Percentiles rank a stretch among this genome's conserved stretches.
phyloP scores from a whole-genome alignment of 2,113 vertebrate genomes.

The Neotoma lepida region DNA sequence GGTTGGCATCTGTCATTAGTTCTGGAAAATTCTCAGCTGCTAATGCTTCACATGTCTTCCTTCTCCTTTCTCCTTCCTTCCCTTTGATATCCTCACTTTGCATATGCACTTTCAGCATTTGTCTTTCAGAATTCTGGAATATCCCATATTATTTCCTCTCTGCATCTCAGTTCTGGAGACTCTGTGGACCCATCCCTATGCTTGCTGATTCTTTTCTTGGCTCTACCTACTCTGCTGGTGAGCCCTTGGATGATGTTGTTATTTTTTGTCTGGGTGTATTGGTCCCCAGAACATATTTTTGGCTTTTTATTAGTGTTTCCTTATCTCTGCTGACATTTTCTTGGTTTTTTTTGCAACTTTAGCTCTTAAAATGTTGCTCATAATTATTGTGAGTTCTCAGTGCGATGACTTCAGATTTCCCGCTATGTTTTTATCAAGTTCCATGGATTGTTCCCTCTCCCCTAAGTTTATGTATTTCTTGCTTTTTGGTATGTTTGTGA shows the following conservation, averaged over 20 bases:
- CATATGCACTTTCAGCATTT: not conserved
- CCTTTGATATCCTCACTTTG: not conserved
- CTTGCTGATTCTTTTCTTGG: not conserved
- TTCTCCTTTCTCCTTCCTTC: not conserved
- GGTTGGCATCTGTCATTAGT: not conserved
- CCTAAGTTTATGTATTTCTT: not conserved
- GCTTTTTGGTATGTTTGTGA: not conserved
- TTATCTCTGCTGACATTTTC: not conserved
- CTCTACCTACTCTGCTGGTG: not conserved
- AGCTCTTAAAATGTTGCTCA: not conserved
- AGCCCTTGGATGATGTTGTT: not conserved
- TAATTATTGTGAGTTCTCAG: not conserved
- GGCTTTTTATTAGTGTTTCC: not conserved
- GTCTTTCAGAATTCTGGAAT: not conserved
- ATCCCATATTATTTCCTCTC: not conserved
- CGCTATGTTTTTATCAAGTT: not conserved
- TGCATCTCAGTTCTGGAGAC: not conserved
- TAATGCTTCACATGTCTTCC: not conserved
- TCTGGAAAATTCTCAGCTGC: not conserved
- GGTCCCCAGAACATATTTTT: not conserved
- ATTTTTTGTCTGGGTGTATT: not conserved
- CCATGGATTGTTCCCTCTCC: not conserved
- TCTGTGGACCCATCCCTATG: not conserved
- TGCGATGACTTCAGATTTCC: not conserved
- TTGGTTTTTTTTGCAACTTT: not conserved